phyloP scores from a whole-genome alignment of 2,888 invertebrate genomes.

The Dermolepida albohirtum region DNA sequence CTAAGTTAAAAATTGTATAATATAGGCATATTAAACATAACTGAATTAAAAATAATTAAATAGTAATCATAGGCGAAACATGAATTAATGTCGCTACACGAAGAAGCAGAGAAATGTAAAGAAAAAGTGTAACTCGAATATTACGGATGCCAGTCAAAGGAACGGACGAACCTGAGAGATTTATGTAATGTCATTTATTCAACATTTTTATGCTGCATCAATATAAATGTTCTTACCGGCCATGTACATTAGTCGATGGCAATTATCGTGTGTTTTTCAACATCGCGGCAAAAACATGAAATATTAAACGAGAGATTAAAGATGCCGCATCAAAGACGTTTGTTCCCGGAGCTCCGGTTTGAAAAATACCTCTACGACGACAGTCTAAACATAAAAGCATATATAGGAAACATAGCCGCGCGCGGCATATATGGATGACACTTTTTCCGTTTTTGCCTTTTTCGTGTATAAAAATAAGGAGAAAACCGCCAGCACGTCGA shows the following conservation, averaged over 20 bases:
- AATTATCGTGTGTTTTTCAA: constrained; percentile 62
- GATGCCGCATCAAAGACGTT: constrained; percentile 59
- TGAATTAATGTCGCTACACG: constrained; percentile 9
- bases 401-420: constrained; percentile 55
- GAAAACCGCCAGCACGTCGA: constrained; percentile 6
- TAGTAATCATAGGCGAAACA: constrained; percentile 30
- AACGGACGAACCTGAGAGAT: constrained; percentile 40
- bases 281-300: constrained; percentile 60
- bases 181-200: constrained; percentile 48
- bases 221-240: constrained; percentile 55
- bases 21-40: constrained; percentile 6
- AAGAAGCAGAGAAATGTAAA: constrained; percentile 12
- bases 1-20: constrained; percentile 18
- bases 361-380: constrained; percentile 56
- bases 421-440: constrained; percentile 57
- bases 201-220: constrained; percentile 51
- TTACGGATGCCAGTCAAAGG: constrained; percentile 33
- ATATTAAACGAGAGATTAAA: constrained; percentile 63
- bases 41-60: constrained; percentile 29
- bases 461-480: constrained; percentile 50
- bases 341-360: constrained; percentile 57
- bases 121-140: constrained; percentile 17
- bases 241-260: constrained; percentile 59
- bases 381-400: constrained; percentile 58
- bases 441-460: constrained; percentile 58